Percentiles rank a stretch among this genome's conserved stretches.
Evolutionary conservation across 2,888 invertebrate genomes (phyloP).

Genomic region (Hydriomena furcata): DNA sequence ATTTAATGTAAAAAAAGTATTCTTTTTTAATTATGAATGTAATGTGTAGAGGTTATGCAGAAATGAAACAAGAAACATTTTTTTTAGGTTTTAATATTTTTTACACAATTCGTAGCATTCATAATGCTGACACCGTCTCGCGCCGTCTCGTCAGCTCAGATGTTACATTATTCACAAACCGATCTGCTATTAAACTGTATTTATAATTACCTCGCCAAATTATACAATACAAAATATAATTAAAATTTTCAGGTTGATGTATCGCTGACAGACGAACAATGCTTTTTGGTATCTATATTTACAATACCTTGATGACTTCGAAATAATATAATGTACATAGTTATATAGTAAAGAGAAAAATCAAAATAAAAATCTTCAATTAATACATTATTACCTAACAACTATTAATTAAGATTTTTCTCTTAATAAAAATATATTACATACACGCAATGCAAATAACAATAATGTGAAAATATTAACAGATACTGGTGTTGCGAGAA

Average conservation of each 20-base stretch:
- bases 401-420: slow-evolving; percentile 81
- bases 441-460: slow-evolving; percentile 79
- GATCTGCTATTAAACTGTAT: slow-evolving; percentile 56
- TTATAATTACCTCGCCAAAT: slow-evolving; percentile 54
- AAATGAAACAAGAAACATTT: slow-evolving; percentile 73
- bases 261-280: slow-evolving; percentile 68
- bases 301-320: slow-evolving; percentile 78
- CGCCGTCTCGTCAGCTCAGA: slow-evolving; percentile 63
- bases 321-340: slow-evolving; percentile 78
- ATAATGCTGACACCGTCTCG: slow-evolving; percentile 80
- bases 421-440: slow-evolving; percentile 82
- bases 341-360: slow-evolving; percentile 79
- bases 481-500: slow-evolving; percentile 62
- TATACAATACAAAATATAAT: slow-evolving; percentile 79
- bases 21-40: neutral
- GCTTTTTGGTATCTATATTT: slow-evolving; percentile 76
- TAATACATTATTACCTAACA: slow-evolving; percentile 81
- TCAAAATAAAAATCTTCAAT: slow-evolving; percentile 82
- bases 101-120: slow-evolving; percentile 85
- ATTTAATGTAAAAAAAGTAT: no score
- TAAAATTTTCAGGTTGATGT: slow-evolving; percentile 57
- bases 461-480: slow-evolving; percentile 69
- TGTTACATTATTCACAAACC: slow-evolving; percentile 46
- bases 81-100: slow-evolving; percentile 84
- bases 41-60: slow-evolving; percentile 13